A percentile compares a stretch with the other conserved stretches of the same genome.
Evolutionary conservation across 2,797 vertebrate species (phyloP).

Genomic region (Trematomus bernacchii): DNA sequence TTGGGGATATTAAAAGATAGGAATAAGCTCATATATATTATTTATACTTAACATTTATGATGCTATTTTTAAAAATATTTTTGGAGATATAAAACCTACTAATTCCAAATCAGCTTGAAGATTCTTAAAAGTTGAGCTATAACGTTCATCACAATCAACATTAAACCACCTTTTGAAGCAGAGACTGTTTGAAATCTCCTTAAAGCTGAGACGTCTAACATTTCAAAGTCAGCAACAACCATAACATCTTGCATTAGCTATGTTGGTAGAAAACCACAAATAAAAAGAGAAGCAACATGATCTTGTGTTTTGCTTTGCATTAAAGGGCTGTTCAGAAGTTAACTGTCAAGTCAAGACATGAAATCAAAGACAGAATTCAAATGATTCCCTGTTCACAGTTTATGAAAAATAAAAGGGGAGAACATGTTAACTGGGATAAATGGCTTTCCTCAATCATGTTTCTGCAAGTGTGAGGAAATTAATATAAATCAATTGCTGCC

Average conservation of each 20-base stretch:
- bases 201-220: neutral
- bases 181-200: slow-evolving; percentile 3
- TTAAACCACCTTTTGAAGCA: too few relatives aligned
- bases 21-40: too few relatives aligned
- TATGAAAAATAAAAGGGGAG: neutral
- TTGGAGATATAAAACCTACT: neutral
- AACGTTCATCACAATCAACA: neutral
- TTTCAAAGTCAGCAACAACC: neutral
- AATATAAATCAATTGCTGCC: neutral
- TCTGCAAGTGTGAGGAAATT: neutral
- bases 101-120: neutral
- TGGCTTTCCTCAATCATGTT: neutral
- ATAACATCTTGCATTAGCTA: neutral
- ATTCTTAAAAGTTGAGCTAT: neutral
- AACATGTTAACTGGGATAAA: neutral
- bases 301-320: neutral
- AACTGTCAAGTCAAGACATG: neutral
- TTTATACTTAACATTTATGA: too few relatives aligned
- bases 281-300: slow-evolving; percentile 4
- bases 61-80: neutral
- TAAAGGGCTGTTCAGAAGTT: neutral
- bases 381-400: neutral
- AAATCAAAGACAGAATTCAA: neutral
- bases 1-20: too few relatives aligned
- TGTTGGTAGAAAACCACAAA: neutral